phyloP scores from a whole-genome alignment of 2,888 invertebrate species.

The Patella depressa region DNA sequence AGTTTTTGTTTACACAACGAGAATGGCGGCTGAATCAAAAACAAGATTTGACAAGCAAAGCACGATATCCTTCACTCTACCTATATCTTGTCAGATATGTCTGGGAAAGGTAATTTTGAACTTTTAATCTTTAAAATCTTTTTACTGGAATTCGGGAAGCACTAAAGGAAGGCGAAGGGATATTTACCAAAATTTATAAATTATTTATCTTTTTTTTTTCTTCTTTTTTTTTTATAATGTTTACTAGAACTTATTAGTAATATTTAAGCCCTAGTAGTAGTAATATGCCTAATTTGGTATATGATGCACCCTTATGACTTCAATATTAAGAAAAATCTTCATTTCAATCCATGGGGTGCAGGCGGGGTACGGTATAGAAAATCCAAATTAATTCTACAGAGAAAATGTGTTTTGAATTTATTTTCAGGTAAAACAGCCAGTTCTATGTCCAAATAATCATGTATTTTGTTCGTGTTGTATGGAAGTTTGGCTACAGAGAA shows the following conservation, averaged over 20 bases:
- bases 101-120: conserved; percentile 62
- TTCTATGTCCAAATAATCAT: conserved; percentile 68
- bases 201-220: no score
- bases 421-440: conserved; percentile 67
- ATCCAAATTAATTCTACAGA: background rate
- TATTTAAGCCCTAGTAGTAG: no score
- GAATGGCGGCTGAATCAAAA: conserved; percentile 56
- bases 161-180: no score
- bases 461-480: conserved; percentile 67
- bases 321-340: no score
- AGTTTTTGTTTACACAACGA: conserved; percentile 8
- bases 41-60: conserved; percentile 54
- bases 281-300: no score
- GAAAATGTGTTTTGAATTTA: conserved; percentile 13
- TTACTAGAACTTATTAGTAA: no score
- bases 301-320: no score
- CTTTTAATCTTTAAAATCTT: background rate
- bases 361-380: background rate
- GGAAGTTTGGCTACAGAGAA: conserved; percentile 67
- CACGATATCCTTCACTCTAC: conserved; percentile 63
- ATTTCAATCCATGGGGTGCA: no score
- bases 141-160: background rate
- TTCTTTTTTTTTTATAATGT: no score
- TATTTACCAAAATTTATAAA: no score
- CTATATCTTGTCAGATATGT: conserved; percentile 68